A percentile compares a stretch with the other conserved stretches of the same genome.
These are phyloP conservation scores for Xestia xanthographa DNA, from an alignment of 2,888 invertebrate genomes.

Conservation along the genomic window DNA sequence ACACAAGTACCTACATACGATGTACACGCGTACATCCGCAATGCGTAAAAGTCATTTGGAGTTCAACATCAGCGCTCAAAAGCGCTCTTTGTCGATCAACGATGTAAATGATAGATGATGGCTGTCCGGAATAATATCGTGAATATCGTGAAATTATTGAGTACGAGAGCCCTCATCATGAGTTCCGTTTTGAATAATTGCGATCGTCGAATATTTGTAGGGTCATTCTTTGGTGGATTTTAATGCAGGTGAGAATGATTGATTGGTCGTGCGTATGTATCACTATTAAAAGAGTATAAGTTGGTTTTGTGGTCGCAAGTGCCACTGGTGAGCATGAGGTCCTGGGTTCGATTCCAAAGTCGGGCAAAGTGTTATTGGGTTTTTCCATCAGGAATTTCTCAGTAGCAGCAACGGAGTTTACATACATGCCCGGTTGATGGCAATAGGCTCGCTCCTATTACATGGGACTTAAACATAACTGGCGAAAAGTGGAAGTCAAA, in stretches of 20 bases:
- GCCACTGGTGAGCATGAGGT: not conserved
- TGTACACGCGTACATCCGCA: slow-evolving; percentile 37
- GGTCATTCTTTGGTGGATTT: slow-evolving; percentile 38
- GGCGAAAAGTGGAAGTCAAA: not conserved
- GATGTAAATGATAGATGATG: slow-evolving; percentile 60
- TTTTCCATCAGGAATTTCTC: not conserved
- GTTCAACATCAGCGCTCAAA: slow-evolving; percentile 47
- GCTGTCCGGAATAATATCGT: slow-evolving; percentile 47
- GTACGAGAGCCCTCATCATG: slow-evolving; percentile 40
- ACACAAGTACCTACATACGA: not conserved
- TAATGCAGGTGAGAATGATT: slow-evolving; percentile 11
- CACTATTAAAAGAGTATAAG: not conserved
- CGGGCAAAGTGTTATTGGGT: not conserved
- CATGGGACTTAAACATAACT: not conserved
- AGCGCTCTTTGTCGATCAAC: slow-evolving; percentile 64
- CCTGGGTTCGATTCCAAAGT: too few relatives aligned
- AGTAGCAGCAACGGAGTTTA: not conserved
- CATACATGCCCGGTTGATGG: not conserved
- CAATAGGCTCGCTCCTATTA: not conserved
- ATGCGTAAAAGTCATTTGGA: slow-evolving; percentile 60
- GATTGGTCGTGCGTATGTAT: not conserved
- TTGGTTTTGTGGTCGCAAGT: not conserved
- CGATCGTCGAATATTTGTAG: slow-evolving; percentile 32
- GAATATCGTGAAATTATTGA: slow-evolving; percentile 61
- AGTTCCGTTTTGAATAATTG: slow-evolving; percentile 50